Evolutionary conservation across 2,113 vertebrate species (phyloP).

Genomic region (Tamias sibiricus): DNA sequence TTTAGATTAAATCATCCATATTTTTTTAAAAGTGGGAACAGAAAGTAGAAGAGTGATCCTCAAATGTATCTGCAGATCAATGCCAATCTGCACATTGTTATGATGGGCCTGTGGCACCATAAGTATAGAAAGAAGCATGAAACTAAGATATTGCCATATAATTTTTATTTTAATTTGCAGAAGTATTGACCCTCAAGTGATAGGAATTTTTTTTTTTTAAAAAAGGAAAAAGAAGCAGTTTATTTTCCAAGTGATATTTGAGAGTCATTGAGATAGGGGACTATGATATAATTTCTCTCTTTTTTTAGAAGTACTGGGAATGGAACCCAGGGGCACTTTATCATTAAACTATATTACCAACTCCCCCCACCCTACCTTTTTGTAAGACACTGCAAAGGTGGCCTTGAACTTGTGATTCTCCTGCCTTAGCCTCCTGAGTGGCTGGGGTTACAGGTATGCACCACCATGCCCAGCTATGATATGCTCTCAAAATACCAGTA

Average conservation of each 20-base stretch:
- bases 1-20: background rate
- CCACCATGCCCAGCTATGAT: no score
- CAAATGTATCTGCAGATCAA: background rate
- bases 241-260: conserved; percentile 24
- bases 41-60: background rate
- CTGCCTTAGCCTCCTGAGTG: no score
- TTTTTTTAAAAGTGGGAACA: background rate
- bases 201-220: background rate
- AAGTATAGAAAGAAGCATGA: background rate
- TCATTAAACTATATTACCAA: no score
- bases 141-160: background rate
- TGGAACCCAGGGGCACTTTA: no score
- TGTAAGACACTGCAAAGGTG: no score
- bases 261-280: background rate
- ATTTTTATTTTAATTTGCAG: conserved; percentile 26
- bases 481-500: background rate
- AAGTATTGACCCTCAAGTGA: conserved; percentile 14
- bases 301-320: no score
- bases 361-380: no score
- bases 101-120: background rate
- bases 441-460: no score
- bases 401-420: no score
- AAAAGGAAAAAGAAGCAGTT: background rate
- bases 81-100: background rate
- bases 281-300: background rate